Evolutionary conservation across 2,797 vertebrate genomes (phyloP).

Genomic region (Pampus argenteus): DNA sequence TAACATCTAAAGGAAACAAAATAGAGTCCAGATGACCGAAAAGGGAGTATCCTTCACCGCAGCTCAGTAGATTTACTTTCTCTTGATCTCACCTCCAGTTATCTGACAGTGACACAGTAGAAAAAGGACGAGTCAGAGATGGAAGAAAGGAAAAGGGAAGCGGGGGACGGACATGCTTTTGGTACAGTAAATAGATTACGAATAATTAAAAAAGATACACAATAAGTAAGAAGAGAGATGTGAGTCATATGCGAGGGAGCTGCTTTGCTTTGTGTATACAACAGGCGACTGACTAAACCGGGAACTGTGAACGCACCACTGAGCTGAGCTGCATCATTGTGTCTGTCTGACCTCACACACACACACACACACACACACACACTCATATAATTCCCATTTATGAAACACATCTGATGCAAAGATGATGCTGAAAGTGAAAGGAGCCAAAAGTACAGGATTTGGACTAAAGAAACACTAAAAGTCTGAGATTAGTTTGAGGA

Average conservation of each 20-base stretch:
- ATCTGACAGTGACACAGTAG: conserved; percentile 59
- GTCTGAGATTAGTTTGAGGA: conserved; percentile 22
- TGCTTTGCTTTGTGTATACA: conserved; percentile 76
- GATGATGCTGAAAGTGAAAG: conserved; percentile 29
- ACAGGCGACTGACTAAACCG: conserved; percentile 66
- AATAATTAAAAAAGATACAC: conserved; percentile 73
- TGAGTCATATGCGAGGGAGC: conserved; percentile 87
- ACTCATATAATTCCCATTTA: conserved; percentile 26
- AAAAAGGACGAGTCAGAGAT: conserved; percentile 42
- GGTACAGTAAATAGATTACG: conserved; percentile 59
- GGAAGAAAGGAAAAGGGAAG: conserved; percentile 6
- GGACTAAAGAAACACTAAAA: neutral
- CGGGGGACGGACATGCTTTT: conserved; percentile 34
- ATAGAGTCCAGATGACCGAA: conserved; percentile 67
- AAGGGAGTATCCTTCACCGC: conserved; percentile 44
- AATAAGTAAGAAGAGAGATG: conserved; percentile 79
- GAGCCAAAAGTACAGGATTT: conserved; percentile 1
- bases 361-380: conserved; percentile 14
- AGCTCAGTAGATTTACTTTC: conserved; percentile 45
- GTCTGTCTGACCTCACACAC: conserved; percentile 44
- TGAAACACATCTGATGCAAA: conserved; percentile 45
- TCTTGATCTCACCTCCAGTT: conserved; percentile 65
- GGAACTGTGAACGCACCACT: conserved; percentile 59
- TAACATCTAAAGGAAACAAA: conserved; percentile 67
- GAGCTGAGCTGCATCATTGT: conserved; percentile 60